phyloP scores from a whole-genome alignment of 23 tunicate genomes.

The Aplidium turbinatum region DNA sequence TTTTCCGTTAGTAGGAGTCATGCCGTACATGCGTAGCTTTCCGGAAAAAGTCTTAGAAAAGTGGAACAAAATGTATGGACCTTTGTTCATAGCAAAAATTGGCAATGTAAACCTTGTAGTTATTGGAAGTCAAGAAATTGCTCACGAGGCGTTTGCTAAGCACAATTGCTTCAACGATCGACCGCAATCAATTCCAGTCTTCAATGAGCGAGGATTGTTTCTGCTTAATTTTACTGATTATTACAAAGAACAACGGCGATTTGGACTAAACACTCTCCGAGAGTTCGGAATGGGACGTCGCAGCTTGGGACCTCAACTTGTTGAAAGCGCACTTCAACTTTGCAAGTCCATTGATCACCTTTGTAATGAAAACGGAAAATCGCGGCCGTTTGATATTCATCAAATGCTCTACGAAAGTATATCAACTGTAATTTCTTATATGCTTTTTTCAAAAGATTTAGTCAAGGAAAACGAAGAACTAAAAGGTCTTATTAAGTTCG shows the following conservation, averaged over 20 bases:
- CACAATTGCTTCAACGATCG: no score
- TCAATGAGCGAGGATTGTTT: constrained; percentile 42
- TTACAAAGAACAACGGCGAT: constrained; percentile 65
- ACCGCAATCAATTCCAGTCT: constrained; percentile 26
- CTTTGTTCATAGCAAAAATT: no score
- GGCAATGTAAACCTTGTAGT: no score
- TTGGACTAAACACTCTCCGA: constrained; percentile 41
- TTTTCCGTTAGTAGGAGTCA: no score
- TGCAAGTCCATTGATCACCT: constrained; percentile 28
- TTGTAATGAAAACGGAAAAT: background rate
- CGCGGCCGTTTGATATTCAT: constrained; percentile 5
- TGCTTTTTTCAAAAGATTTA: constrained; percentile 33
- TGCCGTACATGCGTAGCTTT: no score
- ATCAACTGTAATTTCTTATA: constrained; percentile 35
- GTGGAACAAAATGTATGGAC: no score
- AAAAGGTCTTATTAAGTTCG: constrained; percentile 2
- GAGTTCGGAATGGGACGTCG: constrained; percentile 63
- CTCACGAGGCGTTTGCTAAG: no score
- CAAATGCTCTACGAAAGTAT: constrained; percentile 24
- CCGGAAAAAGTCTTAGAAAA: no score
- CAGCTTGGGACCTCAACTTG: constrained; percentile 37
- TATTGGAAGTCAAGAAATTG: no score
- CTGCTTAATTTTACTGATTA: constrained; percentile 27
- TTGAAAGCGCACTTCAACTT: no score
- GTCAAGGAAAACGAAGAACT: constrained; percentile 33